Evolutionary conservation across 1,140 invertebrate genomes (phyloP).

Genomic region (Tetramorium alpestre): DNA sequence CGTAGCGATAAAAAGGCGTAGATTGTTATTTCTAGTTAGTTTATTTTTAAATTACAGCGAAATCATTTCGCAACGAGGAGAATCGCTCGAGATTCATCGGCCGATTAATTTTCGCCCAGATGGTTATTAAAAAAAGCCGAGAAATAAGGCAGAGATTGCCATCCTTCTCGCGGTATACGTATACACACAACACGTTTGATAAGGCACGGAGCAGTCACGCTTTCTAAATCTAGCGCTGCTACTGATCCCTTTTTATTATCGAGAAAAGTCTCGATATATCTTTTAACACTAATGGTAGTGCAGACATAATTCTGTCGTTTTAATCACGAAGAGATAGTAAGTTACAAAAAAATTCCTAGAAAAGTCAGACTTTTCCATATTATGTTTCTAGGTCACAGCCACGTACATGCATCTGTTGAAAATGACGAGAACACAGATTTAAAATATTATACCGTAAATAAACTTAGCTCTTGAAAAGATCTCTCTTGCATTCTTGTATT

Average conservation of each 20-base stretch:
- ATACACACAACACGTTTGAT: conserved; percentile 26
- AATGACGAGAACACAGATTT: background rate
- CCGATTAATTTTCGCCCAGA: conserved; percentile 19
- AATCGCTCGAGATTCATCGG: background rate
- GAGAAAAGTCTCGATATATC: conserved; percentile 17
- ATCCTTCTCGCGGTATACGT: conserved; percentile 27
- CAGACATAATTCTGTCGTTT: background rate
- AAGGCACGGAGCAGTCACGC: conserved; percentile 71
- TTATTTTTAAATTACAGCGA: background rate
- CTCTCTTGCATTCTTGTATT: background rate
- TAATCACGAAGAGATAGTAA: background rate
- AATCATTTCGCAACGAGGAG: background rate
- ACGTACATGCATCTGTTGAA: background rate
- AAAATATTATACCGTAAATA: background rate
- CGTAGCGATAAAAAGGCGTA: background rate
- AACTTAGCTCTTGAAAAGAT: background rate
- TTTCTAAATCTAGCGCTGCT: conserved; percentile 71
- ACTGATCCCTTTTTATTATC: conserved; percentile 18
- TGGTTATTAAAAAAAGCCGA: conserved; percentile 15
- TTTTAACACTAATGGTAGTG: conserved; percentile 28
- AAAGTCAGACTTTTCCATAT: background rate
- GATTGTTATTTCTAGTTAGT: background rate
- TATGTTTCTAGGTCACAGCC: background rate
- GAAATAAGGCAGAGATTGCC: conserved; percentile 48
- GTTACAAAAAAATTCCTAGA: background rate